A percentile compares a stretch with the other conserved stretches of the same genome.
These are phyloP conservation scores for Pseudococcus viburni DNA, from an alignment of 2,888 invertebrate species.

Conservation along the genomic window DNA sequence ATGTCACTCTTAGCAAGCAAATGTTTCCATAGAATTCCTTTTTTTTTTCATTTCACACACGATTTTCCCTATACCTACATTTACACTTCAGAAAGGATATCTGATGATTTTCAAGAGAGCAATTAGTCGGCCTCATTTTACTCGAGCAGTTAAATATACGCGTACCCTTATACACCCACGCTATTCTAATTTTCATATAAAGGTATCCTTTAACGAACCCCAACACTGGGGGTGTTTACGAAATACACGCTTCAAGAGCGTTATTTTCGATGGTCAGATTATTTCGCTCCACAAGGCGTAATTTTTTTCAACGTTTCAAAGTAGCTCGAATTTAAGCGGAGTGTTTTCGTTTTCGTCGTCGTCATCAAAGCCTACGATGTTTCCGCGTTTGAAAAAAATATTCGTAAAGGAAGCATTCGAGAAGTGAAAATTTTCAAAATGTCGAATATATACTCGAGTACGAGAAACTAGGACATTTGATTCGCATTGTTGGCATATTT, in stretches of 20 bases:
- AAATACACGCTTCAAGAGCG: conserved; percentile 6
- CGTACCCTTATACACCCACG: conserved; percentile 4
- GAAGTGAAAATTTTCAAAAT: background rate
- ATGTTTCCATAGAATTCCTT: background rate
- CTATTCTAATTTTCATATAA: background rate
- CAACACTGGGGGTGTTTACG: background rate
- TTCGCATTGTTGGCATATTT: background rate
- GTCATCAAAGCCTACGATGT: background rate
- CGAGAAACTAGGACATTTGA: background rate
- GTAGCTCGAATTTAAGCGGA: background rate
- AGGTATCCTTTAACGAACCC: conserved; percentile 14
- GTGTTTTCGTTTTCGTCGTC: background rate
- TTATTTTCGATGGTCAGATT: conserved; percentile 7
- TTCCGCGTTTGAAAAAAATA: background rate
- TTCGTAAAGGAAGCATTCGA: background rate
- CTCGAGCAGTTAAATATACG: background rate
- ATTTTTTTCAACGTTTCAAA: background rate
- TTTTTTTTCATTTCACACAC: background rate
- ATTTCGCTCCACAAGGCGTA: background rate
- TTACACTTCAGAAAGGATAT: background rate
- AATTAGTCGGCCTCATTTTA: conserved; percentile 7
- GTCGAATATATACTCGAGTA: background rate
- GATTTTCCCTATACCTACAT: background rate
- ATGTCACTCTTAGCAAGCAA: background rate
- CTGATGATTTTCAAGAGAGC: conserved; percentile 1